Evolutionary conservation across 2,888 invertebrate genomes (phyloP), one percentile per base, ranked within the genome.

Genomic region (Sipha maydis): DNA sequence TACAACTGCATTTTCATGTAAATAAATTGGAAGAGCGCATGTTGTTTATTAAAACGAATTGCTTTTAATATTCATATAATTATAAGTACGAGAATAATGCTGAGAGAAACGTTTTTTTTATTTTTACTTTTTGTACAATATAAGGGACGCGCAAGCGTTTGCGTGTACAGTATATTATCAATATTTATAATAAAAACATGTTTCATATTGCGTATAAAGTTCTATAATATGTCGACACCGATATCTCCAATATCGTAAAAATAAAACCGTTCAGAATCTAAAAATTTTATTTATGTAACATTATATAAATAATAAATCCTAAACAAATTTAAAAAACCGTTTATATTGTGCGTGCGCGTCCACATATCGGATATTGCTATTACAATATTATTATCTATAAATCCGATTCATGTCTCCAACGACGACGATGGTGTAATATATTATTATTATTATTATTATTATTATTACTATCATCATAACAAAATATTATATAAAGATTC

Each of bases 41-140:
- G 67, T 85, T 54, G 67, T 85, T 85, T 78, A 69, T 85, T 85
- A 85, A 85, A 85, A 85, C 77, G 85, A 69, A 85, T 85, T 34
- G 69, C 34, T 77, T 78, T 69, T 85, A 85, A 78, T 85, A 78
- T 69, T 83, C 41, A 25, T 56, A 73, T 56, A 54, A 56, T 61
- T 34, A 34, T 34, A 21, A 21, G 56, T 7, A n/a, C n/a, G 41
- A 9, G n/a, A n/a, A n/a, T n/a, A 41, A 41, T 9, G 41, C 41
- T 9, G 56, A 61, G 61, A 61, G 21, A 4, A 61, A 21, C 25
- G 61, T 61, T 61, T 61, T 21, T 0, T 61, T 61, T 61, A 1
- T 54, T 54, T 54, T 61, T 61, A 21, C 25, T 25, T 61, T 61
- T 61, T 25, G 5, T 3, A 61, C 61, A 7, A 4, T 61, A 61